A percentile compares a stretch with the other conserved stretches of the same genome.
Evolutionary conservation across 2,888 invertebrate genomes (phyloP).

Genomic region (Rhingia rostrata): DNA sequence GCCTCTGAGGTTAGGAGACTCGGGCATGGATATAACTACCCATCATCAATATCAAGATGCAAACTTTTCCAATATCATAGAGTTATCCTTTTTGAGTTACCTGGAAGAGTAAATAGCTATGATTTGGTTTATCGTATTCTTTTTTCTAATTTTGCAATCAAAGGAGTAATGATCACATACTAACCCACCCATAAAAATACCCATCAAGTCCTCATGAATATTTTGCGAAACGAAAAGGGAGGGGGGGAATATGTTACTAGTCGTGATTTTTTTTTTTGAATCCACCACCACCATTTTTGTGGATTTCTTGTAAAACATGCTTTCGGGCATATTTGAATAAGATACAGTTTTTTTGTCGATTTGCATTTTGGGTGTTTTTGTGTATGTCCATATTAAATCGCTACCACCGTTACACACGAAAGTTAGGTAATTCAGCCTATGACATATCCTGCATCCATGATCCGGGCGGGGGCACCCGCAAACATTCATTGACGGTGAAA

Average conservation of each 20-base stretch:
- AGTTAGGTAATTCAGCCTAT: slow-evolving; percentile 25
- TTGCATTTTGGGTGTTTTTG: not conserved
- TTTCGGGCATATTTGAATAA: slow-evolving; percentile 55
- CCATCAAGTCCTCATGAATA: slow-evolving; percentile 46
- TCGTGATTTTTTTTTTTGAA: slow-evolving; percentile 2
- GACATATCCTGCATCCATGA: slow-evolving; percentile 30
- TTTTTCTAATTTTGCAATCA: slow-evolving; percentile 10
- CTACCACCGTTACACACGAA: slow-evolving; percentile 11
- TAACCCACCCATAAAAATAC: slow-evolving; percentile 27
- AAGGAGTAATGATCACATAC: not conserved
- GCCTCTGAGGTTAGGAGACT: not conserved
- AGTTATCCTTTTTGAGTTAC: slow-evolving; percentile 55
- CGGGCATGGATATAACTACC: slow-evolving; percentile 30
- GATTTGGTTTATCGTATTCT: slow-evolving; percentile 33
- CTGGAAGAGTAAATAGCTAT: not conserved
- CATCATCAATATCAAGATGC: slow-evolving; percentile 63
- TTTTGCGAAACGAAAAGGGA: slow-evolving; percentile 35
- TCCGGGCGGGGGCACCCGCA: not conserved
- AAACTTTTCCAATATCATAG: slow-evolving; percentile 64
- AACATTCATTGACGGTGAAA: slow-evolving; percentile 13
- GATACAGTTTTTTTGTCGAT: slow-evolving; percentile 15
- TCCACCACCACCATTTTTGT: slow-evolving; percentile 1
- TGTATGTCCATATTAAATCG: slow-evolving; percentile 48
- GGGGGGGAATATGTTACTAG: slow-evolving; percentile 23
- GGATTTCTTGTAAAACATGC: slow-evolving; percentile 46